Base-by-base conservation (phyloP, 2,797 vertebrate species). In the Pseudopleuronectes americanus region DNA sequence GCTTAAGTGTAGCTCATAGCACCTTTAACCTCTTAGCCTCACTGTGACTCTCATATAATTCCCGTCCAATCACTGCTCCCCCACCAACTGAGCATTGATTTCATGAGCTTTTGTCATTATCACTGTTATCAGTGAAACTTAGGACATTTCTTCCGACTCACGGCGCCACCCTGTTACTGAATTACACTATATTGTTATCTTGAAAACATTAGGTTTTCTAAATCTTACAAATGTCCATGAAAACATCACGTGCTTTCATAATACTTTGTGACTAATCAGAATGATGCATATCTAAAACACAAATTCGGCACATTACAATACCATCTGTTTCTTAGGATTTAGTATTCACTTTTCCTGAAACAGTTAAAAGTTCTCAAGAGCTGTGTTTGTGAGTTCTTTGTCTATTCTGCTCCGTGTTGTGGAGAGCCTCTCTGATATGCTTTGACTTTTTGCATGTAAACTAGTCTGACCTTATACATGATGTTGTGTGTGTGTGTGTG, bases 271-370 rank as follows among this genome's bases (percentile, higher is more conserved):
- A 69, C 76, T 49, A 81, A 89, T 87, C 73, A 66, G 28, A 64
- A 53, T 10, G 3, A 79, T 67, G 74, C 76, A 38, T 56, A 76
- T 53, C 79, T 63, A 59, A 82, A 87, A 74, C 83, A 79, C 19
- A 49, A 21, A 76, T 31, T 62, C 71, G 49, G 69, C 75, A 86
- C 81, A 85, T 84, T 72, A 68, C 21, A 79, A 47, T 61, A 38
- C 68, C 87, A 87, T 88, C 84, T 90, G 90, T 78, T 86, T 77
- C 75, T 52, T 16, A 31, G 56, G n/a, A 64, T 63, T 61, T 48
- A 43, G 14, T 28, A 14, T 65, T 61, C 48, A 6, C 43, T 31
- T 68, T 68, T 68, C 63, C 13, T n/a, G 23, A 73, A 72, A 52
- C 53, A 33, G 36, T 43, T 28, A 57, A 41, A 73, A 59, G 60